Conservation (phyloP, 2,113 vertebrate species). For the Uria lomvia region DNA sequence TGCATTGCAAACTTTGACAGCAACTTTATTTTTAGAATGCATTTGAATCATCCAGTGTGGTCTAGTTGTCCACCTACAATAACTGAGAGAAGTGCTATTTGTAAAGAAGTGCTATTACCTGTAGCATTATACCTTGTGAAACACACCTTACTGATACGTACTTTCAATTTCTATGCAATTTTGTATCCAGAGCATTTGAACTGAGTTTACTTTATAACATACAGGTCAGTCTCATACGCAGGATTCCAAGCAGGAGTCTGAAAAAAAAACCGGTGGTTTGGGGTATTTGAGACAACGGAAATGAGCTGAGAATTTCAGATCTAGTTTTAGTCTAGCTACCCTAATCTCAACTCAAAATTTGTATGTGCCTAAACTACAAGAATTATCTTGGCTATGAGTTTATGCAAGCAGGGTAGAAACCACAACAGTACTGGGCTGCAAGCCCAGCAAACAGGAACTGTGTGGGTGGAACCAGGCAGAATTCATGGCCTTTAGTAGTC, state of each 20-base stretch:
- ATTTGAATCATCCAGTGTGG: neutral
- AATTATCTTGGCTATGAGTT: neutral
- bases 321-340: neutral
- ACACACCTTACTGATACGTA: neutral
- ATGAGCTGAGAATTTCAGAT: neutral
- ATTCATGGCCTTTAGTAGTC: neutral
- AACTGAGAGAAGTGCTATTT: neutral
- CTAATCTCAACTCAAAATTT: neutral
- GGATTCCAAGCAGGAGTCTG: neutral
- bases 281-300: neutral
- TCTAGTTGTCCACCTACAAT: neutral
- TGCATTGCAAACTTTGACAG: neutral
- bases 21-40: neutral
- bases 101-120: neutral
- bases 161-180: neutral
- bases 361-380: neutral
- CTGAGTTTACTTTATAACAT: neutral
- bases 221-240: neutral
- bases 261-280: neutral
- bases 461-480: neutral
- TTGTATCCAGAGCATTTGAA: neutral
- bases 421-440: neutral
- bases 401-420: neutral
- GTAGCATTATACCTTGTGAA: neutral
- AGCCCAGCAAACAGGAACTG: rapidly evolving